A percentile compares a stretch with the other conserved stretches of the same genome.
These are phyloP conservation scores for Oenanthe oenanthe DNA, from an alignment of 2,113 vertebrate species.

Conservation along the genomic window DNA sequence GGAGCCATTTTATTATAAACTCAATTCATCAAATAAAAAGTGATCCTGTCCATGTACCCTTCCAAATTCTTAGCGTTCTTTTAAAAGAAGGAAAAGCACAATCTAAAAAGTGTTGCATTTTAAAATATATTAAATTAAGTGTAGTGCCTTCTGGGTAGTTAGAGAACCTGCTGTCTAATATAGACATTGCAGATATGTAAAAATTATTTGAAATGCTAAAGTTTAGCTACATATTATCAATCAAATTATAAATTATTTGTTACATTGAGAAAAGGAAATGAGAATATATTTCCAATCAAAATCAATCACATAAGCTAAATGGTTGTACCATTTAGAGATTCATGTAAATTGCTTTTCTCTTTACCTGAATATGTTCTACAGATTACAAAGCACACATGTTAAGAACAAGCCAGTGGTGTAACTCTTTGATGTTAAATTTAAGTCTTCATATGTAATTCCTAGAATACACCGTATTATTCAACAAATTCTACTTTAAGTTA, in stretches of 20 bases:
- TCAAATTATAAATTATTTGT: background rate
- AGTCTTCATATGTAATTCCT: background rate
- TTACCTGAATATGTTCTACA: background rate
- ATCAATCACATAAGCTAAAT: background rate
- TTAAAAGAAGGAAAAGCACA: background rate
- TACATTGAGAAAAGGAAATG: background rate
- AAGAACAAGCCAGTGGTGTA: background rate
- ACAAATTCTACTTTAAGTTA: background rate
- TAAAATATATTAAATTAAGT: background rate
- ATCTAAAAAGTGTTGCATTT: background rate
- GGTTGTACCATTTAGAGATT: background rate
- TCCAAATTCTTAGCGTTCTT: background rate
- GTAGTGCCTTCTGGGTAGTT: background rate
- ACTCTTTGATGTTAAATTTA: constrained; percentile 5
- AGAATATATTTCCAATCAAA: background rate
- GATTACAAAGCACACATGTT: background rate
- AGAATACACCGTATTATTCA: background rate
- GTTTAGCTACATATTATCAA: background rate
- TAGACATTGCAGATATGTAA: background rate
- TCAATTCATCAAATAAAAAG: constrained; percentile 31
- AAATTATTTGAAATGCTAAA: background rate
- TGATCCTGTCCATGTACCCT: background rate
- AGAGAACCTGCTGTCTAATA: background rate
- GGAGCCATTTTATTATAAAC: constrained; percentile 13
- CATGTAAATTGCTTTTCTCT: background rate